phyloP scores from a whole-genome alignment of 1,140 invertebrate genomes.

The Bradynema listronoti region DNA sequence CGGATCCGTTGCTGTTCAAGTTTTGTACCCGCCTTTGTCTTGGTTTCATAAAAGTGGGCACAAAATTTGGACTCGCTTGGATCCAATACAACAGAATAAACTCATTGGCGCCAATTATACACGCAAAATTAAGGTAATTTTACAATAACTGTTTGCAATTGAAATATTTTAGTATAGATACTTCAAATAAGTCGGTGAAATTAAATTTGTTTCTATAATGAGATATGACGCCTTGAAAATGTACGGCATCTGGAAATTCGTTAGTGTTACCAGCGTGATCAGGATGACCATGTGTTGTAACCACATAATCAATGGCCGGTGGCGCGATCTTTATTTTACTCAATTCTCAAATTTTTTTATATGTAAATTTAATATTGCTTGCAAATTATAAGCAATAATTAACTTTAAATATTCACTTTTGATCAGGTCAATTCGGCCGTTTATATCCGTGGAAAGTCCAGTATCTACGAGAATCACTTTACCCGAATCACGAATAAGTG shows the following conservation, averaged over 20 bases:
- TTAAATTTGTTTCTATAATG: slow-evolving; percentile 50
- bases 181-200: slow-evolving; percentile 48
- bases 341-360: slow-evolving; percentile 36
- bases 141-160: too few relatives aligned
- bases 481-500: slow-evolving; percentile 43
- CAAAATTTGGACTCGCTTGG: too few relatives aligned
- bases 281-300: slow-evolving; percentile 53
- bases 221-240: slow-evolving; percentile 44
- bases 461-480: slow-evolving; percentile 54
- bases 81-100: too few relatives aligned
- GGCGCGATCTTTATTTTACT: slow-evolving; percentile 37
- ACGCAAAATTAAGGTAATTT: too few relatives aligned
- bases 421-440: slow-evolving; percentile 43
- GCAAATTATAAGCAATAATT: background rate
- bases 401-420: slow-evolving; percentile 32
- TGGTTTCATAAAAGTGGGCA: too few relatives aligned
- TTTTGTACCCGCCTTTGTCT: too few relatives aligned
- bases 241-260: slow-evolving; percentile 44
- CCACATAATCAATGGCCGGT: slow-evolving; percentile 47
- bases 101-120: too few relatives aligned
- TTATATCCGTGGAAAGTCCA: slow-evolving; percentile 53
- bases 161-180: slow-evolving; percentile 22
- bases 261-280: slow-evolving; percentile 52
- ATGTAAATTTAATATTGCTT: background rate
- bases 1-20: too few relatives aligned